phyloP scores from a whole-genome alignment of 2,888 invertebrate genomes.

The Artemia sinica region DNA sequence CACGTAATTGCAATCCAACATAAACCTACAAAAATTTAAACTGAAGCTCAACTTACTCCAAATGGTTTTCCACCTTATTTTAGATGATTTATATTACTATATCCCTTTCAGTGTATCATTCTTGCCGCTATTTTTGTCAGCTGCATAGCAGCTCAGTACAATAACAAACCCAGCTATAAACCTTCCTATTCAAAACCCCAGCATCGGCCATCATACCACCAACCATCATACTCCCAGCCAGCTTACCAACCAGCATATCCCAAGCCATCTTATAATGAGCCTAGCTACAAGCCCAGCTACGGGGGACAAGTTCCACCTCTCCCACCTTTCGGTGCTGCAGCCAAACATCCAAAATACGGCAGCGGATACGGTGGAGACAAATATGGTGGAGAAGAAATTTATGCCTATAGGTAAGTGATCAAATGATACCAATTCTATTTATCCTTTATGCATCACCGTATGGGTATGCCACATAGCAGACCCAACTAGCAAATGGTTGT shows the following conservation, averaged over 20 bases:
- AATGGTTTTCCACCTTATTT: too few species aligned
- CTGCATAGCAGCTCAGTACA: neutral
- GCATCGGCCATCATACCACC: neutral
- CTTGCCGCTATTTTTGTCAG: neutral
- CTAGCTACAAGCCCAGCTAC: neutral
- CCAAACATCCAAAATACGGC: neutral
- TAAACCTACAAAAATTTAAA: too few species aligned
- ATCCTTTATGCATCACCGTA: neutral
- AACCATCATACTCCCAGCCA: neutral
- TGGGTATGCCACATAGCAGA: too few species aligned
- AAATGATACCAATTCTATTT: neutral
- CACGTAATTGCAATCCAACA: too few species aligned
- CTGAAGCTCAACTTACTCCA: too few species aligned
- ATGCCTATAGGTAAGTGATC: neutral
- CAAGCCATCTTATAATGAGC: neutral
- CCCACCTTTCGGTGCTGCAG: neutral
- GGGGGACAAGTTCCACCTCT: conserved; percentile 5
- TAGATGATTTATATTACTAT: too few species aligned
- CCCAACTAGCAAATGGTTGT: too few species aligned
- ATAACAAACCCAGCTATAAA: neutral
- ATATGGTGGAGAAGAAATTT: neutral
- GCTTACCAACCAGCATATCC: conserved; percentile 3
- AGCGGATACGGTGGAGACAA: neutral
- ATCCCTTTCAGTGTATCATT: neutral
- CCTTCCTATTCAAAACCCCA: neutral